Percentiles rank a stretch among this genome's conserved stretches.
Evolutionary conservation across 1,140 invertebrate species (phyloP).

Genomic region (Drosophila santomea): DNA sequence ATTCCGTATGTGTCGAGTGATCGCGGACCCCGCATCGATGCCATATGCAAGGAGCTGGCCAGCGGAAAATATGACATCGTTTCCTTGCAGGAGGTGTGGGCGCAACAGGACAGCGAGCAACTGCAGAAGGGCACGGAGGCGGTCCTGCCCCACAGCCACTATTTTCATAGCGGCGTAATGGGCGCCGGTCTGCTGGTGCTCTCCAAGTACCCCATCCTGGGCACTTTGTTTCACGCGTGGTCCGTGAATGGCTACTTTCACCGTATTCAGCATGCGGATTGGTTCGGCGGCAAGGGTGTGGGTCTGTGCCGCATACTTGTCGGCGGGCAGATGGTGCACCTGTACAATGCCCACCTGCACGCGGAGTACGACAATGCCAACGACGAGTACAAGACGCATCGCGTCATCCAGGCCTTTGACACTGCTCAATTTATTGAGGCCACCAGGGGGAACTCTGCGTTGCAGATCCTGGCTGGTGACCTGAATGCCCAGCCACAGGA

Average conservation of each 20-base stretch:
- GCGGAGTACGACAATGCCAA: slow-evolving; percentile 95
- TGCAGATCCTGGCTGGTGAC: slow-evolving; percentile 95
- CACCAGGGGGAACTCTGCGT: slow-evolving; percentile 91
- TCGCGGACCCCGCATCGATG: slow-evolving; percentile 90
- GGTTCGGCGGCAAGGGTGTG: slow-evolving; percentile 99
- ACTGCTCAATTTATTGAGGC: slow-evolving; percentile 96
- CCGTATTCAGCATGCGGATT: slow-evolving; percentile 98
- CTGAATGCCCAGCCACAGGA: slow-evolving; percentile 95
- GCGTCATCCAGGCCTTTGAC: slow-evolving; percentile 96
- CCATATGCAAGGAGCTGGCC: slow-evolving; percentile 91
- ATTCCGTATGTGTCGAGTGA: slow-evolving; percentile 93
- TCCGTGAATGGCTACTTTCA: slow-evolving; percentile 98
- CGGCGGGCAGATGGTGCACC: slow-evolving; percentile 88
- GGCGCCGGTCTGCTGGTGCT: slow-evolving; percentile 97
- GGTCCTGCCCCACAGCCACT: slow-evolving; percentile 93
- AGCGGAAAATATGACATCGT: slow-evolving; percentile 93
- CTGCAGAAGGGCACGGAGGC: slow-evolving; percentile 87
- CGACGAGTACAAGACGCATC: slow-evolving; percentile 96
- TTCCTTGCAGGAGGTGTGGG: slow-evolving; percentile 97
- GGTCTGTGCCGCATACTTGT: slow-evolving; percentile 93
- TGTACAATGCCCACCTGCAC: slow-evolving; percentile 97
- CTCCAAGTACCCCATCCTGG: slow-evolving; percentile 93
- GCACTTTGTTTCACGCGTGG: slow-evolving; percentile 96
- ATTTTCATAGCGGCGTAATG: slow-evolving; percentile 97
- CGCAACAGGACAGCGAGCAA: slow-evolving; percentile 89